Percentiles rank a stretch among this genome's conserved stretches.
Conservation (phyloP, 2,797 vertebrate species). For the Malurus splendens region DNA sequence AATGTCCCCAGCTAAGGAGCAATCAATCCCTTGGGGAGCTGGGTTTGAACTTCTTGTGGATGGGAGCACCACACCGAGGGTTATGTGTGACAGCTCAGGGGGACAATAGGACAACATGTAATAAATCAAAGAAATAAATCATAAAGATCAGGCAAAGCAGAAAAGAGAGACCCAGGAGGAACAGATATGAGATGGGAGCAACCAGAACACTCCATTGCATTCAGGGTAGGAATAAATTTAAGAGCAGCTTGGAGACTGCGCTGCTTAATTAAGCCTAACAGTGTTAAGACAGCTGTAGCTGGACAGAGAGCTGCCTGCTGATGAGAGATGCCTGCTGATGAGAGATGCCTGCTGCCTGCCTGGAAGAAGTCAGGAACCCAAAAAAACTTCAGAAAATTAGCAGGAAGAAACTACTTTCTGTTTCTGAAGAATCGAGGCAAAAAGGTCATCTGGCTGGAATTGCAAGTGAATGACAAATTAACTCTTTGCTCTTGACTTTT, state of each 20-base stretch:
- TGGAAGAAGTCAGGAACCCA: neutral
- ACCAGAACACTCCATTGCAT: neutral
- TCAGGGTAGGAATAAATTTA: neutral
- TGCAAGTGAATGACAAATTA: neutral
- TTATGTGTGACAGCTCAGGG: neutral
- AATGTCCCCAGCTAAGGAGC: neutral
- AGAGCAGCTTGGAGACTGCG: neutral
- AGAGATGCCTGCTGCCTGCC: too few relatives aligned
- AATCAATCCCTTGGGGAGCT: neutral
- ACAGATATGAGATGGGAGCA: neutral
- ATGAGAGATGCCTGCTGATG: neutral
- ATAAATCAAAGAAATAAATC: neutral
- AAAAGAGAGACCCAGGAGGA: neutral
- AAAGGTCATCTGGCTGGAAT: neutral
- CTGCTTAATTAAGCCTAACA: neutral
- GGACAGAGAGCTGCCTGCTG: neutral
- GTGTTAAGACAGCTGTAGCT: neutral
- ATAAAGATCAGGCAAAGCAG: neutral
- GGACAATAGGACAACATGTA: fast-evolving
- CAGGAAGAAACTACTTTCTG: neutral
- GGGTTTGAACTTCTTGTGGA: neutral
- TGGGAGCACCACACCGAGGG: neutral
- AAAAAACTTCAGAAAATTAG: neutral
- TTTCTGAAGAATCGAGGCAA: neutral
- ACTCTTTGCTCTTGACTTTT: neutral